Evolutionary conservation across 2,113 vertebrate genomes (phyloP).

Genomic region (Dasypus novemcinctus): DNA sequence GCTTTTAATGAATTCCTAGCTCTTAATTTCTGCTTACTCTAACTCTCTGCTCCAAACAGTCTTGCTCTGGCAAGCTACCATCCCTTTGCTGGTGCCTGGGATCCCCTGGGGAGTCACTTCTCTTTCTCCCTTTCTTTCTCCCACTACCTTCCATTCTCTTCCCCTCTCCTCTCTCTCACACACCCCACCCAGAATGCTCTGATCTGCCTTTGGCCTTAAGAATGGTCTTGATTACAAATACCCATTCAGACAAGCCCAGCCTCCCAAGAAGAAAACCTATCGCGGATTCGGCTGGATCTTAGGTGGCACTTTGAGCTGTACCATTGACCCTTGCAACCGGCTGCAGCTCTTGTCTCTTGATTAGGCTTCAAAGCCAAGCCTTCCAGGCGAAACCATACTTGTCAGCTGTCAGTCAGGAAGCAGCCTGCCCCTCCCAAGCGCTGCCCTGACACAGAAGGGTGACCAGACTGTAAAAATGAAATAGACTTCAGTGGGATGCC

Average conservation of each 20-base stretch:
- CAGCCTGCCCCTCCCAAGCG: slow-evolving; percentile 59
- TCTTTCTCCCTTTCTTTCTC: not conserved
- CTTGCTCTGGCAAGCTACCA: not conserved
- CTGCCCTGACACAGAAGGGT: slow-evolving; percentile 67
- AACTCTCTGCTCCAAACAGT: not conserved
- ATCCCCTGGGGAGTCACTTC: not conserved
- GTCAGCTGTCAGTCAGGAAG: slow-evolving; percentile 75
- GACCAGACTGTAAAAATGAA: slow-evolving; percentile 81
- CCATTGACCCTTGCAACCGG: not conserved
- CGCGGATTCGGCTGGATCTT: not conserved
- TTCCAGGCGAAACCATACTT: slow-evolving; percentile 69
- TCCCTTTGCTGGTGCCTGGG: not conserved
- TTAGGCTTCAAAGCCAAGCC: slow-evolving; percentile 47
- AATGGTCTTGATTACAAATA: slow-evolving; percentile 32
- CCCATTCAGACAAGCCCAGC: not conserved
- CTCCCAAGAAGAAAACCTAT: not conserved
- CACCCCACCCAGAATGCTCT: not conserved
- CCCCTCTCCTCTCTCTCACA: not conserved
- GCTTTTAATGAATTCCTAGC: not conserved
- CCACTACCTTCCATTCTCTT: not conserved
- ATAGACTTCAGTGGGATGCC: slow-evolving; percentile 83
- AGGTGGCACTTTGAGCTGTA: not conserved
- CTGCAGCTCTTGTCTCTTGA: not conserved
- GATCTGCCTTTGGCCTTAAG: slow-evolving; percentile 26
- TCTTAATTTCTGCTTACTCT: not conserved